Evolutionary conservation across 2,113 vertebrate genomes (phyloP), one percentile per base, ranked within the genome.

Genomic region (Trematocara unimaculatum): DNA sequence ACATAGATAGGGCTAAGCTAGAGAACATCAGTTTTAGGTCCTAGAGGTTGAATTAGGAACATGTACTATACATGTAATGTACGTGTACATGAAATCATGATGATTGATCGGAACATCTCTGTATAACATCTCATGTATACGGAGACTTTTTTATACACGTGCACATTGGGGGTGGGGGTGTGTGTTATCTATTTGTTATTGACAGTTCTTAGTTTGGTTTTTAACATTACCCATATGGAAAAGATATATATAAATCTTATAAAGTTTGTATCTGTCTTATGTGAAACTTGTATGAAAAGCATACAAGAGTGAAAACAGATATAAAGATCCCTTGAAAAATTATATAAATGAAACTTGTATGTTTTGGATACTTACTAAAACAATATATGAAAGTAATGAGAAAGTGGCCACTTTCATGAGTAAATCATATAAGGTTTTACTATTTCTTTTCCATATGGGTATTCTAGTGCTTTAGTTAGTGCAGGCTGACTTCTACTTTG

Each of bases 21-120:
- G 4, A 42, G 5, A 58, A 23, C 17, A 82, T 20, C 3, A 5
- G 13, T 12, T 42, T 3, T 67, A 23, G 8, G 15, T 72, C 33
- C 29, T 74, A 40, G 42, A 26, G 74, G 55, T 20, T 84, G 47
- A 83, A 55, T 81, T 77, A 42, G 54, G 15, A 79, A 45, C n/a
- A 51, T 5, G 33, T 51, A 60, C 14, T 20, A 58, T 31, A 54
- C 84, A 47, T 62, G 29, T 35, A 18, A 62, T 35, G 58, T 35
- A 62, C 4, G 9, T 12, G 31, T 62, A 62, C 15, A 33, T 2
- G 29, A 18, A 33, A 62, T 62, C 1, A 1, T 11, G 58, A 62
- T 33, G 58, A 62, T 18, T 62, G 15, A 18, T 62, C 0, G 15
- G 58, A 62, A n/a, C 31, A 62, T 62, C 58, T 33, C 5, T 62